Evolutionary conservation across 2,888 invertebrate species (phyloP).

Genomic region (Chrysolina haemoptera): DNA sequence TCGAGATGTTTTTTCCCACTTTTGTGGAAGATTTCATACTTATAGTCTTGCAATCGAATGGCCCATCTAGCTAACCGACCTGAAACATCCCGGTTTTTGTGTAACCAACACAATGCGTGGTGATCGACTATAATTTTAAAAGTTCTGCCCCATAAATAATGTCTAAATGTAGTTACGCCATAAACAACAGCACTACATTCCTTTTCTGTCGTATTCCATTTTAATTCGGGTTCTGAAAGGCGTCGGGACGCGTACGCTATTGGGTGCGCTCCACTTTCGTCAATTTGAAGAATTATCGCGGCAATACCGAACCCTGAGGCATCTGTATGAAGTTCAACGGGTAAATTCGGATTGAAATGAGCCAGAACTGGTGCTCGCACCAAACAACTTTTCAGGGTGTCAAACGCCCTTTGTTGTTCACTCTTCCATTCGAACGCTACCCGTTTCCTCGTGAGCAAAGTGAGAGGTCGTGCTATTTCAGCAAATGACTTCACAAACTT

Average conservation of each 20-base stretch:
- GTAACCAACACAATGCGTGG: not conserved
- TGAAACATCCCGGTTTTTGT: not conserved
- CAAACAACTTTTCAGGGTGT: not conserved
- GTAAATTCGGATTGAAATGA: not conserved
- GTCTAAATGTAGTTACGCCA: not conserved
- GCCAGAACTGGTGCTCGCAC: not conserved
- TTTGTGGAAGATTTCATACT: constrained; percentile 4
- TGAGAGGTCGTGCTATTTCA: too few relatives aligned
- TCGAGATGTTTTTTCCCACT: constrained; percentile 13
- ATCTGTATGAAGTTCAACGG: not conserved
- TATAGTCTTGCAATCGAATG: not conserved
- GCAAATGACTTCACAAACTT: too few relatives aligned
- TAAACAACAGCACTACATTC: not conserved
- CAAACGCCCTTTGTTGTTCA: not conserved
- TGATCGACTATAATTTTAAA: not conserved
- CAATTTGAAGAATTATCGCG: not conserved
- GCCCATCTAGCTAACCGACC: constrained; percentile 6
- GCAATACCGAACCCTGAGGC: not conserved
- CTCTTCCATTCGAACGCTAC: not conserved
- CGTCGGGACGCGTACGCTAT: not conserved
- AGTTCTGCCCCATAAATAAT: not conserved
- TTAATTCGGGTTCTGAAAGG: not conserved
- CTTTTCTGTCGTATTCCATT: constrained; percentile 2
- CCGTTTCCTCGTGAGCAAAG: too few relatives aligned
- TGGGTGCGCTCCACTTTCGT: not conserved